Conservation (phyloP, 2,113 vertebrate species). For the Pionites leucogaster region DNA sequence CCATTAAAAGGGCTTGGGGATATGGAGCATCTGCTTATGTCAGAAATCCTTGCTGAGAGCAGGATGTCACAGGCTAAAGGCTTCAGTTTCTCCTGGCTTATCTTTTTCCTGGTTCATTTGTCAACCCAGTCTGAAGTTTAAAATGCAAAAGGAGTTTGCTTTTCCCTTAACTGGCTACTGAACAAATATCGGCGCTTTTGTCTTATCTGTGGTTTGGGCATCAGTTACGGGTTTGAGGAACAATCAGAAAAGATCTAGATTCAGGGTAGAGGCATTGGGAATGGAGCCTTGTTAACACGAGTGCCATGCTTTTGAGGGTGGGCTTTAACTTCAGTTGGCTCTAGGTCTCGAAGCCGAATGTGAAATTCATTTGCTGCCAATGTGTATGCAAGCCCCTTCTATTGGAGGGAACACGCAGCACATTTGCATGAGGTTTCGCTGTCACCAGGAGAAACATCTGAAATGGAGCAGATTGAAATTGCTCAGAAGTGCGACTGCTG, state of each 20-base stretch:
- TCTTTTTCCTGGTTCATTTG: neutral
- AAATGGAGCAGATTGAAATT: constrained; percentile 11
- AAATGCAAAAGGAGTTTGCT: neutral
- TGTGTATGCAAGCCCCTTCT: neutral
- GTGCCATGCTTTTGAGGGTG: neutral
- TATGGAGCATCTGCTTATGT: neutral
- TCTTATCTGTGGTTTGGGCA: neutral
- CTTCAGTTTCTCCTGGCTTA: neutral
- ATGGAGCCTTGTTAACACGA: neutral
- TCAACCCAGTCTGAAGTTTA: neutral
- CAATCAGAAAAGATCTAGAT: neutral
- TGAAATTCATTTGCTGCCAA: neutral
- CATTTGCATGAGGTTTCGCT: neutral
- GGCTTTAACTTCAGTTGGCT: neutral
- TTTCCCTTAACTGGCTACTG: neutral
- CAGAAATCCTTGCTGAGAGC: neutral
- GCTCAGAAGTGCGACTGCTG: neutral
- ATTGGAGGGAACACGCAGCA: neutral
- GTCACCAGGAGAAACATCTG: neutral
- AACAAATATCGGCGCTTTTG: neutral
- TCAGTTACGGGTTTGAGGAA: neutral
- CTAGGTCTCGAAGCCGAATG: neutral
- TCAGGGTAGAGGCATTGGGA: neutral
- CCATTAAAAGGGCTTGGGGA: neutral
- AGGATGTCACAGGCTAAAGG: neutral